Percentiles rank a stretch among this genome's conserved stretches.
Conservation (phyloP, 2,888 invertebrate species). For the Ethmia dodecea region DNA sequence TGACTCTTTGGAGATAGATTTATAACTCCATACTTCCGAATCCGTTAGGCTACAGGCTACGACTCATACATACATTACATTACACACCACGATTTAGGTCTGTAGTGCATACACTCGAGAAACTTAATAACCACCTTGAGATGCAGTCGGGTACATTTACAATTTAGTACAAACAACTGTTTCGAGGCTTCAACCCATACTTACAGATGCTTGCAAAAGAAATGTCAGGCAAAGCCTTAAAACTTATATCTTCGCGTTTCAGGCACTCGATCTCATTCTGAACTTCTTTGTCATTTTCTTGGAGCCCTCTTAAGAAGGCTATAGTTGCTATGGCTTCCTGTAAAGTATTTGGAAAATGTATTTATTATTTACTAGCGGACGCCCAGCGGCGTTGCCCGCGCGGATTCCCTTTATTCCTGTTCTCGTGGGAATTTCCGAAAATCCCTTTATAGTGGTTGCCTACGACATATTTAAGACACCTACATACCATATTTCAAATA, state of each 20-base stretch:
- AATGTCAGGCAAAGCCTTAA: constrained; percentile 39
- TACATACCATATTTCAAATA: no score
- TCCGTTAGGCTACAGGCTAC: no score
- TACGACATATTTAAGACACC: no score
- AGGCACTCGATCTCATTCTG: constrained; percentile 37
- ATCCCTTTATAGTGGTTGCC: no score
- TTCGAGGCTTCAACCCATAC: no score
- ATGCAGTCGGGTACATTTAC: neutral
- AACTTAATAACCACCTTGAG: neutral
- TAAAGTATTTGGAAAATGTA: constrained; percentile 14
- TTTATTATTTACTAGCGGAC: no score
- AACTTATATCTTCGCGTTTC: constrained; percentile 36
- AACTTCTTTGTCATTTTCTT: constrained; percentile 34
- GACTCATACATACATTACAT: no score
- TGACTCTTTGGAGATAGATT: no score
- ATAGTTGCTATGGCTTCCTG: constrained; percentile 40
- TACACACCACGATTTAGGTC: neutral
- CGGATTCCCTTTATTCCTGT: no score
- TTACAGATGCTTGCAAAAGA: constrained; percentile 42
- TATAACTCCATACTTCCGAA: no score
- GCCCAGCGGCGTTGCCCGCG: no score
- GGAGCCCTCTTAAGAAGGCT: constrained; percentile 39
- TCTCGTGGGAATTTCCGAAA: no score
- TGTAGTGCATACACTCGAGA: neutral
- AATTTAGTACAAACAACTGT: neutral